A percentile compares a stretch with the other conserved stretches of the same genome.
phyloP scores from a whole-genome alignment of 1,140 invertebrate genomes.

The Polypedilum vanderplanki region DNA sequence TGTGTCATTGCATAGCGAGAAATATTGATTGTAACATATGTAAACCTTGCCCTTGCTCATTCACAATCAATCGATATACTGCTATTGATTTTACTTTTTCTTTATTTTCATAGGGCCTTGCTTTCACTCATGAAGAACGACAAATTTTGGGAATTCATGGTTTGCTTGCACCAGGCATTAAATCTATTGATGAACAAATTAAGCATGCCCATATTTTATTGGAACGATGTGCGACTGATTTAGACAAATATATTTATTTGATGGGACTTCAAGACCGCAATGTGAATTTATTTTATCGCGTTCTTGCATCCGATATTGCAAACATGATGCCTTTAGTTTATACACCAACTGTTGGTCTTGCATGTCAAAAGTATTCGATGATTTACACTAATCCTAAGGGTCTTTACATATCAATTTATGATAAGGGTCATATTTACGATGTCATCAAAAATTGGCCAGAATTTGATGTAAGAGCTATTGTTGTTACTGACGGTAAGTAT shows the following conservation, averaged over 20 bases:
- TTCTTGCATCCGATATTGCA: constrained; percentile 80
- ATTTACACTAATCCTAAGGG: constrained; percentile 86
- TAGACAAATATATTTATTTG: constrained; percentile 77
- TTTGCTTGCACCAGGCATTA: constrained; percentile 68
- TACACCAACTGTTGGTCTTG: constrained; percentile 86
- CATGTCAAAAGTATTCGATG: constrained; percentile 93
- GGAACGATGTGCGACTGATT: constrained; percentile 59
- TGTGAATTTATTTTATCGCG: constrained; percentile 87
- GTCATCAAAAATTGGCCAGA: constrained; percentile 74
- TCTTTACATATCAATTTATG: constrained; percentile 94
- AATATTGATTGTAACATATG: too few species aligned
- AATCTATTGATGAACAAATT: constrained; percentile 77
- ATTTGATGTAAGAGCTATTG: constrained; percentile 78
- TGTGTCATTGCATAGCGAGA: not conserved
- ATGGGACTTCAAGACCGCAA: constrained; percentile 75
- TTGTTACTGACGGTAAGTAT: constrained; percentile 92
- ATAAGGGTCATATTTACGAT: constrained; percentile 84
- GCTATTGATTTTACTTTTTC: constrained; percentile 6
- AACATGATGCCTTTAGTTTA: constrained; percentile 87
- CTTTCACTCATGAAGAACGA: constrained; percentile 74
- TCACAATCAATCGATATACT: not conserved
- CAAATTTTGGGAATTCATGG: constrained; percentile 80
- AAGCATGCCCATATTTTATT: constrained; percentile 63
- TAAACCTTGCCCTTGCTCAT: not conserved
- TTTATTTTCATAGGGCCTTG: constrained; percentile 62